Percentiles rank a stretch among this genome's conserved stretches.
phyloP scores from a whole-genome alignment of 2,888 invertebrate species.

The Sphaerophoria rueppellii region DNA sequence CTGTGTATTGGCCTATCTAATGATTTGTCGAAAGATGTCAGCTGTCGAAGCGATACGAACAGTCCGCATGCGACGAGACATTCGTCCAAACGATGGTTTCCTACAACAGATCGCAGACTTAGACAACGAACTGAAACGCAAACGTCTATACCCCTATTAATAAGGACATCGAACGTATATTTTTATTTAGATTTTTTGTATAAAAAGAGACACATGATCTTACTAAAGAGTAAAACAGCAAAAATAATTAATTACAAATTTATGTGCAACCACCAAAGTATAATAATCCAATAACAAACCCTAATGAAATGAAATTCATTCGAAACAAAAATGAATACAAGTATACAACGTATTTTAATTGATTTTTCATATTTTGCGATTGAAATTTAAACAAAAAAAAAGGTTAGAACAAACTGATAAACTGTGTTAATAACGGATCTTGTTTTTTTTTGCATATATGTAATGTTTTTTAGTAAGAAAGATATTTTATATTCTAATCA shows the following conservation, averaged over 20 bases:
- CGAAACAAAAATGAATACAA: slow-evolving; percentile 57
- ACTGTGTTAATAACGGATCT: slow-evolving; percentile 51
- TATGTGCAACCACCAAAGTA: slow-evolving; percentile 72
- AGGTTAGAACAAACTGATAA: slow-evolving; percentile 12
- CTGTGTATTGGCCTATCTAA: slow-evolving; percentile 90
- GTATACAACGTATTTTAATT: slow-evolving; percentile 21
- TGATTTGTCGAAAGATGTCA: slow-evolving; percentile 90
- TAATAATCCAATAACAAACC: slow-evolving; percentile 56
- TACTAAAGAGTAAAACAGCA: slow-evolving; percentile 35
- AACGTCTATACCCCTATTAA: slow-evolving; percentile 81
- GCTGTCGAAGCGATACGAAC: slow-evolving; percentile 88
- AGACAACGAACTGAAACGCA: slow-evolving; percentile 84
- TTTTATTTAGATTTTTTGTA: slow-evolving; percentile 4
- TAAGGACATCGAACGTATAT: not conserved
- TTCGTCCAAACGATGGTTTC: slow-evolving; percentile 92
- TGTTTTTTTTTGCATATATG: slow-evolving; percentile 15
- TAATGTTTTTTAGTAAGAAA: not conserved
- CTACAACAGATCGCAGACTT: slow-evolving; percentile 89
- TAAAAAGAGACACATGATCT: slow-evolving; percentile 7
- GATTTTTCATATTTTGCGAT: slow-evolving; percentile 48
- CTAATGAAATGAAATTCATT: slow-evolving; percentile 58
- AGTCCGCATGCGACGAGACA: slow-evolving; percentile 87
- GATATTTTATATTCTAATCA: not conserved
- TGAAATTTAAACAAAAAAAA: slow-evolving; percentile 41
- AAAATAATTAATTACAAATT: slow-evolving; percentile 37